Percentiles rank a stretch among this genome's conserved stretches.
phyloP scores from a whole-genome alignment of 2,113 vertebrate species.

The Vulpes vulpes region DNA sequence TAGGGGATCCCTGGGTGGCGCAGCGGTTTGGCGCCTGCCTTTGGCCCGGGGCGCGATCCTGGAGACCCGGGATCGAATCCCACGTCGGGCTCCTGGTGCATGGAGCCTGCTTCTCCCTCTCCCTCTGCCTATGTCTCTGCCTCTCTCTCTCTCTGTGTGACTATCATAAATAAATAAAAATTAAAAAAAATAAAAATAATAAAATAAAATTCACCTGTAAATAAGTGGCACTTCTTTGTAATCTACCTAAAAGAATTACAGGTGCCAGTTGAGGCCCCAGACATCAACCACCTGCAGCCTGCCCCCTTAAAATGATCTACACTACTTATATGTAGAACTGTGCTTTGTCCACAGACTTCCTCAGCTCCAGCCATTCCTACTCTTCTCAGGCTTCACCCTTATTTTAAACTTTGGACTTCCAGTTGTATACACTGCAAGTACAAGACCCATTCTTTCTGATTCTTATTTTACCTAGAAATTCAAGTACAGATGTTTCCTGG shows the following conservation, averaged over 20 bases:
- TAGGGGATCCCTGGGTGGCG: no score
- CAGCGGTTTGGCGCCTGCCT: no score
- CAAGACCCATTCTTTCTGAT: neutral
- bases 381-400: neutral
- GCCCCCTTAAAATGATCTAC: no score
- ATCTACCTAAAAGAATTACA: neutral
- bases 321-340: neutral
- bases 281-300: no score
- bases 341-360: neutral
- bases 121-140: no score
- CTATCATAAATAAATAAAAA: neutral
- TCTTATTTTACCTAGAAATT: conserved; percentile 17
- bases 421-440: neutral
- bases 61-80: no score
- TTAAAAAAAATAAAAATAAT: no score
- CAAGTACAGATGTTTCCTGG: neutral
- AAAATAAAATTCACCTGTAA: neutral
- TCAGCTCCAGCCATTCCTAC: neutral
- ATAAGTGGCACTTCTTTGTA: neutral
- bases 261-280: neutral
- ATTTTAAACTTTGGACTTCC: neutral
- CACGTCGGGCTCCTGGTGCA: no score
- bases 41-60: no score
- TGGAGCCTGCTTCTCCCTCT: no score
- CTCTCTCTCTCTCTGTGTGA: no score